Evolutionary conservation across 2,113 vertebrate species (phyloP).

Genomic region (Urocitellus parryii): DNA sequence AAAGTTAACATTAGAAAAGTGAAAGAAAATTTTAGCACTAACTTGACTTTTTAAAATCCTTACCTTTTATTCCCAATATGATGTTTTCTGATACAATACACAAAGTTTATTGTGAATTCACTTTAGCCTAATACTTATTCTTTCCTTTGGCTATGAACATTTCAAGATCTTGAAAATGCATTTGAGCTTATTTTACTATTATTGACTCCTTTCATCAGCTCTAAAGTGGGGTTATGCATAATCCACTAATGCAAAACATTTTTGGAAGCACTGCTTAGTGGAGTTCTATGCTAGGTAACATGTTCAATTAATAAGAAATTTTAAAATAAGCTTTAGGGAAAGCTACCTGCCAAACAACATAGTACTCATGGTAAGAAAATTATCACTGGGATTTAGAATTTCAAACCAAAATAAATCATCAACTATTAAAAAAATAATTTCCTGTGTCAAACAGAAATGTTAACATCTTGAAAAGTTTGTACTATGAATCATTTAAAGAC

Average conservation of each 20-base stretch:
- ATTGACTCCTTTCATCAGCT: conserved; percentile 64
- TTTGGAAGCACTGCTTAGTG: conserved; percentile 63
- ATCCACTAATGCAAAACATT: conserved; percentile 67
- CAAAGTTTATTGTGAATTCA: conserved; percentile 41
- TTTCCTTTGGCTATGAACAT: conserved; percentile 46
- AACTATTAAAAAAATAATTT: conserved; percentile 63
- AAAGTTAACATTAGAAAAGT: conserved; percentile 59
- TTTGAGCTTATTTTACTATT: conserved; percentile 62
- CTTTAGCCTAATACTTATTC: conserved; percentile 41
- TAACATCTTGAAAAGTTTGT: conserved; percentile 68
- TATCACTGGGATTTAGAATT: conserved; percentile 74
- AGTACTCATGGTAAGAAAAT: conserved; percentile 68
- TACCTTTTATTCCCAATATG: background rate
- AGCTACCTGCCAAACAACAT: conserved; percentile 65
- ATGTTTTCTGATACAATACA: conserved; percentile 38
- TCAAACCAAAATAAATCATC: conserved; percentile 78
- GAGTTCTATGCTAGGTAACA: conserved; percentile 59
- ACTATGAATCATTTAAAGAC: conserved; percentile 70
- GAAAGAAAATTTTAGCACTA: conserved; percentile 56
- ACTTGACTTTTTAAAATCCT: conserved; percentile 4
- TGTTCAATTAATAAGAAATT: conserved; percentile 75
- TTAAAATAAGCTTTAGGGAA: conserved; percentile 71
- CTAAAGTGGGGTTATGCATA: conserved; percentile 59
- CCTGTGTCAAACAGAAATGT: conserved; percentile 72
- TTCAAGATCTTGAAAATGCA: conserved; percentile 70